Base-by-base conservation (phyloP, 2,888 invertebrate genomes). In the Elaeidobius kamerunicus region DNA sequence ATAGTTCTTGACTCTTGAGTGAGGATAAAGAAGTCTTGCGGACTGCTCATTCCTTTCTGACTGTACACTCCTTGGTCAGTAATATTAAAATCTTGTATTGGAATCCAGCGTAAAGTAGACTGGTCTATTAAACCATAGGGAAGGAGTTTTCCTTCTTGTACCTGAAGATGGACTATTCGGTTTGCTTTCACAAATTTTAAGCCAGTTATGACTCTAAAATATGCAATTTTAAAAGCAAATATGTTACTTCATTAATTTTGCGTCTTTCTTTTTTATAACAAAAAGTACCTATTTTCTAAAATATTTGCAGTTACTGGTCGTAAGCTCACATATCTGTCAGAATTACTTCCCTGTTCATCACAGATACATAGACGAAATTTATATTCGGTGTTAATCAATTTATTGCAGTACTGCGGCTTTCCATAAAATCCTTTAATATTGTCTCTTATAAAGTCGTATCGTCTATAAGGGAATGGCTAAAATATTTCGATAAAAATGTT, bases 301-400 rank as follows among this genome's bases (percentile, higher is more conserved):
- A 78, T 73, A 69, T 83, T 78, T 0, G 84, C 73, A 0, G 77
- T 71, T 6, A 77, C 71, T 61, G 84, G 80, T 60, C 84, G 78
- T 49, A 93, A 78, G 68, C 88, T 92, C 73, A 92, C 85, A 75
- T 84, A 90, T 56, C 92, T 80, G 69, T 91, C 86, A 0, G 91
- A 90, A 58, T 78, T 76, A 1, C 76, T 64, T 48, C 80, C 81
- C 32, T 63, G 63, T 67, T 91, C 90, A 69, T 91, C 91, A 72
- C 93, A 93, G 34, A 87, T 76, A 66, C 92, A 93, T 75, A 92
- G 82, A 72, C 93, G 93, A 72, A 91, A 92, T 30, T 90, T 90
- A 69, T 92, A 92, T 70, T 85, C 85, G 74, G 91, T 86, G 32
- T 81, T 91, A 92, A 92, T 89, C 91, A 91, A 58, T 89, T 90